A percentile compares a stretch with the other conserved stretches of the same genome.
phyloP scores from a whole-genome alignment of 2,888 invertebrate species.

The Pristionchus maxplancki region DNA sequence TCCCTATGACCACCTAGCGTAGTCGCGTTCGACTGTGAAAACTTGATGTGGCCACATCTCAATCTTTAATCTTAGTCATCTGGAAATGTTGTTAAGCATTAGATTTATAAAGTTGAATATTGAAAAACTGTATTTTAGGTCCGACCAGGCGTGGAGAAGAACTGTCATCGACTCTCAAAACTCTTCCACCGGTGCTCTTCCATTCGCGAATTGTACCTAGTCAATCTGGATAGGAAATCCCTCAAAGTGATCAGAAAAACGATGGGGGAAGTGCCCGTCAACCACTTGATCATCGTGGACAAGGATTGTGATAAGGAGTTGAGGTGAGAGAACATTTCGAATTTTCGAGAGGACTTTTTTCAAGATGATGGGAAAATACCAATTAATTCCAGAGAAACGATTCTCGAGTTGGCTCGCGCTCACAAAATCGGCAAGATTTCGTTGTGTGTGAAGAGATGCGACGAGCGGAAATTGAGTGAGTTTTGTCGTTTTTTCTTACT shows the following conservation, averaged over 20 bases:
- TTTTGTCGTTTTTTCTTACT: not conserved
- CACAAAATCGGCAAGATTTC: not conserved
- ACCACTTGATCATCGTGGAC: not conserved
- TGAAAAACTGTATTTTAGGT: no score
- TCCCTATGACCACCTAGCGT: no score
- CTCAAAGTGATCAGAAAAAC: not conserved
- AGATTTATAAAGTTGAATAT: no score
- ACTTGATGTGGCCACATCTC: no score
- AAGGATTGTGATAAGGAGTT: not conserved
- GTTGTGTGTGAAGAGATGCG: not conserved
- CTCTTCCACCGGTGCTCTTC: not conserved
- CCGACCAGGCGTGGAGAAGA: not conserved
- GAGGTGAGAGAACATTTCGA: no score
- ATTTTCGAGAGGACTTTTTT: no score
- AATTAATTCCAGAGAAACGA: not conserved
- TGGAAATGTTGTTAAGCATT: no score
- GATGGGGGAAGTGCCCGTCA: not conserved
- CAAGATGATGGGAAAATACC: no score
- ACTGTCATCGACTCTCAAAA: not conserved
- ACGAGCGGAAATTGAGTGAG: not conserved
- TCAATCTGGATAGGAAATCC: not conserved
- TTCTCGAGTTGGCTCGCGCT: not conserved
- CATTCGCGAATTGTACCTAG: not conserved
- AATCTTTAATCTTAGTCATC: no score
- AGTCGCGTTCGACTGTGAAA: no score